phyloP scores from a whole-genome alignment of 1,140 invertebrate genomes.

The Drosophila seguyi region DNA sequence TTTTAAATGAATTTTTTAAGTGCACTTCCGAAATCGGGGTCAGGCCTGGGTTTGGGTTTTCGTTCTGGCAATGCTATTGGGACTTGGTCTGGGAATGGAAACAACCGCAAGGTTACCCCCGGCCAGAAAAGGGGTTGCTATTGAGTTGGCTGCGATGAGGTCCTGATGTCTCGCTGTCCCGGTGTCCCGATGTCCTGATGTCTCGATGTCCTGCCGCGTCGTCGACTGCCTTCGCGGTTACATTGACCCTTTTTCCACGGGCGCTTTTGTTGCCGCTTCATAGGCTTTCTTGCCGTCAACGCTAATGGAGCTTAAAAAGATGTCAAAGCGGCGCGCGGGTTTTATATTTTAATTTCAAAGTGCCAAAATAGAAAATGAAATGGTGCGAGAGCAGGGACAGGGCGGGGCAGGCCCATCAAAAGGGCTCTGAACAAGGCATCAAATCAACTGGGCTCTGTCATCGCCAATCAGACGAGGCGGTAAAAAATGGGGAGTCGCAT shows the following conservation, averaged over 20 bases:
- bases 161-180: constrained; percentile 36
- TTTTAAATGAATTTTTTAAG: neutral
- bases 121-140: constrained; percentile 39
- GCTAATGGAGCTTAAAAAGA: constrained; percentile 83
- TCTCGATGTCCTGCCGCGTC: constrained; percentile 54
- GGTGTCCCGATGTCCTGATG: constrained; percentile 20
- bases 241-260: constrained; percentile 70
- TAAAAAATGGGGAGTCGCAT: constrained; percentile 8
- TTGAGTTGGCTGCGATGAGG: constrained; percentile 40
- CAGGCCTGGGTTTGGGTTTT: constrained; percentile 9
- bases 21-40: constrained; percentile 20
- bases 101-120: constrained; percentile 59
- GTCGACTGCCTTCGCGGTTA: constrained; percentile 60
- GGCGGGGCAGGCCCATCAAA: constrained; percentile 28
- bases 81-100: constrained; percentile 35
- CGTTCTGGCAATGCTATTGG: constrained; percentile 32
- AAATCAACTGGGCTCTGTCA: constrained; percentile 60
- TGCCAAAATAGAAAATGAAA: constrained; percentile 79
- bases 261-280: constrained; percentile 52
- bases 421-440: constrained; percentile 46
- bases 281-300: constrained; percentile 77
- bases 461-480: constrained; percentile 70
- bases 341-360: constrained; percentile 82
- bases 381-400: constrained; percentile 33
- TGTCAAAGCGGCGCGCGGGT: constrained; percentile 78